Evolutionary conservation across 2,113 vertebrate species (phyloP).

Genomic region (Silurus asotus): DNA sequence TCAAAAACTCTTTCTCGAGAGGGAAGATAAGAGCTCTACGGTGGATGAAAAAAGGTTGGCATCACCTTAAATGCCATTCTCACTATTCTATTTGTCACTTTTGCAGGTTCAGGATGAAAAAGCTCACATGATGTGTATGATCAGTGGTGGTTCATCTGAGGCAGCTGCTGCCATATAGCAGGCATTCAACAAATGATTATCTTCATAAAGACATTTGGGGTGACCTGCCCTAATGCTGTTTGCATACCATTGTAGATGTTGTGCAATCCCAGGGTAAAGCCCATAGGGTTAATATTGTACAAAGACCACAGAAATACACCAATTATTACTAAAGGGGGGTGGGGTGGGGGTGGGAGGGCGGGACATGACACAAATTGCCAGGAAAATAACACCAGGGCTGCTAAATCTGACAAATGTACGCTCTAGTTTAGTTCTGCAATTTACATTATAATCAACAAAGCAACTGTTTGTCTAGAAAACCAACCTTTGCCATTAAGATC

Average conservation of each 20-base stretch:
- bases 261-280: not conserved
- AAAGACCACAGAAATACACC: no score
- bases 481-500: not conserved
- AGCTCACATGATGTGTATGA: not conserved
- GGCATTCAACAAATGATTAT: not conserved
- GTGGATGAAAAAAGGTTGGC: conserved; percentile 27
- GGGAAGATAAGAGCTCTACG: not conserved
- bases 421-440: not conserved
- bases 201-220: not conserved
- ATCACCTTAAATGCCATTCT: conserved; percentile 32
- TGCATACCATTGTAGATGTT: not conserved
- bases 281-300: no score
- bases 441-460: not conserved
- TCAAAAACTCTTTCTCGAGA: not conserved
- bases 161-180: not conserved
- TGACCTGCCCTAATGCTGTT: not conserved
- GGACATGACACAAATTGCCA: no score
- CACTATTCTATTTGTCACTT: conserved; percentile 12
- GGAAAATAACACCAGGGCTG: not conserved
- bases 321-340: no score
- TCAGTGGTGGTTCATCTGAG: not conserved
- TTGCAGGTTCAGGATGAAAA: conserved; percentile 9
- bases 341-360: no score
- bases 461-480: not conserved
- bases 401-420: no score